Evolutionary conservation across 2,888 invertebrate species (phyloP).

Genomic region (Euplagia quadripunctaria): DNA sequence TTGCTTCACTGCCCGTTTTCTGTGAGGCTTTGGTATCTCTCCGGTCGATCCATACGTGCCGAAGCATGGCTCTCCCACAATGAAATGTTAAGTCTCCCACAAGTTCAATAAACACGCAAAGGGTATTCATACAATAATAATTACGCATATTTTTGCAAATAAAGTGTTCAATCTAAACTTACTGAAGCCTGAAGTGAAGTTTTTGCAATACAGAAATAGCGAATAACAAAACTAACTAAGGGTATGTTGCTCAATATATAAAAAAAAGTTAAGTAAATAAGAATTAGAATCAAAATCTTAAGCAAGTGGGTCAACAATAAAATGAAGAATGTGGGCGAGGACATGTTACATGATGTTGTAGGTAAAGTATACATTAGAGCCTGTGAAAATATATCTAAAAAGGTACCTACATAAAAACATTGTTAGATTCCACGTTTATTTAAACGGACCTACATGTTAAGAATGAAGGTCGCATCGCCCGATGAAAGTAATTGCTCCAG

Average conservation of each 20-base stretch:
- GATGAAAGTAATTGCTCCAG: no score
- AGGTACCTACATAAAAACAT: no score
- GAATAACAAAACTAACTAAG: conserved; percentile 31
- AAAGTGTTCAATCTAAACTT: not conserved
- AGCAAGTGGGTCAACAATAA: conserved; percentile 56
- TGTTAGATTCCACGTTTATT: no score
- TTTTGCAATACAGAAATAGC: conserved; percentile 10
- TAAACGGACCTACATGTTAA: no score
- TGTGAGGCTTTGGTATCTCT: no score
- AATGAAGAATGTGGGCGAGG: conserved; percentile 56
- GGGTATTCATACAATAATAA: not conserved
- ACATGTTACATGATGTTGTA: conserved; percentile 47
- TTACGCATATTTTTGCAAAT: not conserved
- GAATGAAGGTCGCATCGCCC: no score
- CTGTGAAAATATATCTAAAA: not conserved
- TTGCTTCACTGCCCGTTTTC: no score
- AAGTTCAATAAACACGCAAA: no score
- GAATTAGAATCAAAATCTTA: conserved; percentile 59
- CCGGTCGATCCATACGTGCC: no score
- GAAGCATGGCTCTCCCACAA: no score
- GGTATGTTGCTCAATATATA: conserved; percentile 44
- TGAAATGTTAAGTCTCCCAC: no score
- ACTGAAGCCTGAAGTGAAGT: not conserved
- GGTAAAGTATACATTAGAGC: not conserved
- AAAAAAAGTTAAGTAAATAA: conserved; percentile 58